phyloP scores from a whole-genome alignment of 1,140 invertebrate species.

The Lasioglossum albipes region DNA sequence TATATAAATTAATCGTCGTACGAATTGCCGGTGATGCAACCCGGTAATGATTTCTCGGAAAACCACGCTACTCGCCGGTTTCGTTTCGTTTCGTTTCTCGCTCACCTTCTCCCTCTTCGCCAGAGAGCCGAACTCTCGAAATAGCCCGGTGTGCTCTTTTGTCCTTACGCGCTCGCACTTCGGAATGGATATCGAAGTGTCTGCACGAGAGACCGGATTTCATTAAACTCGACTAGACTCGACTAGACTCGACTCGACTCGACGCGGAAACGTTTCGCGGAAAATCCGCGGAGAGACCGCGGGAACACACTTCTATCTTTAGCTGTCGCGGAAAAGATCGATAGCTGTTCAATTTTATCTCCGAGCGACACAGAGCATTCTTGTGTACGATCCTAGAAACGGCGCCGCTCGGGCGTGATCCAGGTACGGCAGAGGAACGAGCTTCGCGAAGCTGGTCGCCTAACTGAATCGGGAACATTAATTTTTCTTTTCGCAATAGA shows the following conservation, averaged over 20 bases:
- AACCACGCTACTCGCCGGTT: neutral
- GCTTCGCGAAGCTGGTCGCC: too few relatives aligned
- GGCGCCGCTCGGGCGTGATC: too few relatives aligned
- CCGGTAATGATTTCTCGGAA: conserved; percentile 28
- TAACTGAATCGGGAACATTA: too few relatives aligned
- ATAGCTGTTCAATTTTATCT: too few relatives aligned
- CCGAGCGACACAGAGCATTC: too few relatives aligned
- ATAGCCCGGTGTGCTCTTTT: neutral
- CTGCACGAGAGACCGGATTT: neutral
- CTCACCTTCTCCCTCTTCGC: neutral
- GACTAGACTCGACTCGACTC: neutral
- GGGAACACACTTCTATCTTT: too few relatives aligned
- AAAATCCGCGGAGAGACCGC: too few relatives aligned
- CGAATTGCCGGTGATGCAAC: conserved; percentile 22
- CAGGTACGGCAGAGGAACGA: too few relatives aligned
- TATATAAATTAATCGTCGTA: conserved; percentile 39
- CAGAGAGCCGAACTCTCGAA: neutral
- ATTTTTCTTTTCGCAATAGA: too few relatives aligned
- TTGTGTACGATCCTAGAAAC: too few relatives aligned
- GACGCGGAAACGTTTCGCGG: neutral
- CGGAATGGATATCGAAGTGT: neutral
- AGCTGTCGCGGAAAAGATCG: too few relatives aligned
- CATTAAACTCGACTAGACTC: neutral
- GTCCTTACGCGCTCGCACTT: neutral
- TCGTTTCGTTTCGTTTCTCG: neutral